Evolutionary conservation across 1,140 invertebrate species (phyloP).

Genomic region (roundworm (Caenorhabditis elegans)): DNA sequence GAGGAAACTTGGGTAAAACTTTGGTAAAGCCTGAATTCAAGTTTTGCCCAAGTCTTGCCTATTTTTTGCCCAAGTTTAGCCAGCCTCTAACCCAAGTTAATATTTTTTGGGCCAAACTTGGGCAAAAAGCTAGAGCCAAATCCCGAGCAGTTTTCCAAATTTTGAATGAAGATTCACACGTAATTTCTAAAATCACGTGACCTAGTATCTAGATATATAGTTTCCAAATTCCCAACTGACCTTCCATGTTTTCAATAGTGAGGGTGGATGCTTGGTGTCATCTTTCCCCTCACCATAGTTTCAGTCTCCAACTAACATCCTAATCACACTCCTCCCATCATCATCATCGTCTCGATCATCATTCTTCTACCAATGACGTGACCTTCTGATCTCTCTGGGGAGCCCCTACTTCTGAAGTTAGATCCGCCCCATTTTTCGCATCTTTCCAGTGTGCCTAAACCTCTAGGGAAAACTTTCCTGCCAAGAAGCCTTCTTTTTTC

Average conservation of each 20-base stretch:
- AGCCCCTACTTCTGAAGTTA: not conserved
- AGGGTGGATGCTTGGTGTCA: constrained; percentile 4
- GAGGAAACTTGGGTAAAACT: no score
- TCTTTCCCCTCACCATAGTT: not conserved
- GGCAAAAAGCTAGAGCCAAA: no score
- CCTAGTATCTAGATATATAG: no score
- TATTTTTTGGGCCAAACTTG: no score
- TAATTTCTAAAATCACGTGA: no score
- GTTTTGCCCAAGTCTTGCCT: no score
- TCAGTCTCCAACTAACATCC: not conserved
- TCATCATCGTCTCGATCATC: constrained; percentile 18
- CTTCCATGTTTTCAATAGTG: not conserved
- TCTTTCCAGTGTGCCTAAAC: not conserved
- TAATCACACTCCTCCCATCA: constrained; percentile 18
- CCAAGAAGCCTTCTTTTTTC: not conserved
- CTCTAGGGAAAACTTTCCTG: not conserved
- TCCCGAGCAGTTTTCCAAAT: no score
- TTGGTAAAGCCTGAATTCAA: no score
- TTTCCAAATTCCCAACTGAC: not conserved
- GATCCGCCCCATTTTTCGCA: not conserved
- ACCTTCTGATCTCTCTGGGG: not conserved
- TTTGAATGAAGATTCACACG: no score
- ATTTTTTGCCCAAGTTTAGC: no score
- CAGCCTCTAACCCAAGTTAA: no score
- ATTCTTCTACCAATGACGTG: constrained; percentile 22